Evolutionary conservation across 2,888 invertebrate species (phyloP), one percentile per base, ranked within the genome.

Genomic region (Ectemnius continuus): DNA sequence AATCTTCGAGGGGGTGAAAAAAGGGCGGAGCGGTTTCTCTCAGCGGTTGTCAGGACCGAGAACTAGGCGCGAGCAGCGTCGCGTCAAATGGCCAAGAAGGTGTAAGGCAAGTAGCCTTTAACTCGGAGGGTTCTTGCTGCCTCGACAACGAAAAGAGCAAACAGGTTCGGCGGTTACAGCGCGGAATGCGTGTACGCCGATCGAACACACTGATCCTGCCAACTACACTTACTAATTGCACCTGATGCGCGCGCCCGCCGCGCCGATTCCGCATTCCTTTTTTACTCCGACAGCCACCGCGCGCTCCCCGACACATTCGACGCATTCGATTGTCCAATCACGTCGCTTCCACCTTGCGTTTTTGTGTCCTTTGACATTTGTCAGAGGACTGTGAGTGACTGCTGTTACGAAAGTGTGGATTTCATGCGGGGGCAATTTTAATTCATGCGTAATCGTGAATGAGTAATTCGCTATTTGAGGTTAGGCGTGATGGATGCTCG

Each of bases 101-200:
- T 47, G 67, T 60, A 68, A 68, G 18, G 68, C 59, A 67, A 72
- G 59, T 72, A 72, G 67, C 62, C 67, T 72, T 67, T 72, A 58
- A 58, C 48, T 72, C 59, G 28, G 72, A 58, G 28, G 47, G 67
- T 67, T 61, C 47, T 67, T 48, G 61, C 57, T 61, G 20, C 28
- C 57, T 47, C 47, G 67, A 67, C 67, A 60, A 28, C 59, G 46
- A 61, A 61, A 46, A 61, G 5, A 61, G 28, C 45, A 67, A 71
- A 71, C 61, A 71, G 67, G 67, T 71, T 67, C 67, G 56, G 13
- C 48, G 67, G 46, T 67, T 61, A 56, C 45, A 66, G 56, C n/a
- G 18, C 46, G 56, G 71, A 67, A 71, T 61, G 71, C 46, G 57
- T 71, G 65, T 70, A 60, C 65, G 61, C 23, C 2, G 36, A 36